Base-by-base conservation (phyloP, 2,113 vertebrate genomes). In the Myrmophylax atrothorax region DNA sequence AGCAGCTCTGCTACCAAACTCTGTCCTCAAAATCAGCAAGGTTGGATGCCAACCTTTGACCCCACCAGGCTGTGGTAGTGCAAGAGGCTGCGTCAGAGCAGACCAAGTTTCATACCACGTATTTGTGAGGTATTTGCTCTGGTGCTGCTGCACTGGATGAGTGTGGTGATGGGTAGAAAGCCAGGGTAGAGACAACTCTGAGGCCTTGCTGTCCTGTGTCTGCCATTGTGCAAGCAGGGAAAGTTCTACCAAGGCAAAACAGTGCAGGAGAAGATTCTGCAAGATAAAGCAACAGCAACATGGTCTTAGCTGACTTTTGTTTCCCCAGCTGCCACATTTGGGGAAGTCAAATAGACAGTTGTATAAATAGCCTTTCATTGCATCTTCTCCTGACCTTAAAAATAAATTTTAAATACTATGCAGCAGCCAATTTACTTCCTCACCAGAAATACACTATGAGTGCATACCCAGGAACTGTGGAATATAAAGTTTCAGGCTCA, bases 41-140 rank as follows among this genome's bases (percentile, higher is more conserved):
- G 38, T 33, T 33, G 47, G 7, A 46, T 53, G 66, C 24, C 38
- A 68, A 7, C 6, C 29, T 81, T 53, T 0, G 0, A 17, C 23
- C 26, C 19, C 18, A n/a, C 31, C 9, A 35, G 26, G 9, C 19
- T 16, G 7, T 13, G 44, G 18, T 53, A 52, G 44, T 0, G 0
- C 12, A 22, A 59, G 13, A 50, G 29, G 7, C 59, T 60, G 6
- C 7, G 1, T 44, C 31, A 40, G 23, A 20, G 16, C 1, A 31
- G 12, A 37, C 7, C 31, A 7, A 2, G 64, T 85, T 76, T 60
- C 47, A 72, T 20, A 24, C 15, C 16, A 3, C 4, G 0, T 24
- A 0, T 25, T 9, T 44, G 11, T 42, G 50, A 47, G 35, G 25
- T 10, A 20, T 50, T 74, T 93, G 5, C 26, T 47, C 26, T 63